These are phyloP conservation scores for Chrysogorgia sp. DNA, from an alignment of 92 coral and sea anemone species.

Conservation along the genomic window DNA sequence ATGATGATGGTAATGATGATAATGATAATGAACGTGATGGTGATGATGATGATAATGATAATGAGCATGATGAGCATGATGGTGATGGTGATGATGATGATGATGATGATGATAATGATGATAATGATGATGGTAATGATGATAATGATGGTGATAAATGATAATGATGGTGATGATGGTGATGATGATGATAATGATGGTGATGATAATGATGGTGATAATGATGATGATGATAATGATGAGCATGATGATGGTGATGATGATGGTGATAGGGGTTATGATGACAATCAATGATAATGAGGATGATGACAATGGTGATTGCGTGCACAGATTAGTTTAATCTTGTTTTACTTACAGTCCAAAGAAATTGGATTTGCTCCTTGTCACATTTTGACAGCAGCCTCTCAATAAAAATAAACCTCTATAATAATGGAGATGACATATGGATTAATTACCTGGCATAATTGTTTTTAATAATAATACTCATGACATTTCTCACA, in stretches of 20 bases:
- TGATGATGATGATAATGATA: no score
- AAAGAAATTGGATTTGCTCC: conserved; percentile 85
- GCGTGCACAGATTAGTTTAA: not conserved
- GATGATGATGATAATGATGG: not conserved
- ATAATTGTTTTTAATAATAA: conserved; percentile 19
- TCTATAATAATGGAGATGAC: conserved; percentile 52
- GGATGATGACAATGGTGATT: not conserved
- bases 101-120: no score
- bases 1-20: not conserved
- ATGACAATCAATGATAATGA: no score
- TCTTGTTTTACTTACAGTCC: conserved; percentile 77
- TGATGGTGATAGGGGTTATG: no score
- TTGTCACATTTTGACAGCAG: conserved; percentile 87
- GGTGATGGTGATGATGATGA: no score
- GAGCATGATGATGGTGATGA: not conserved
- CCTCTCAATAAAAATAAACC: conserved; percentile 77
- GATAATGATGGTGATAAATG: no score
- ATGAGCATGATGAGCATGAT: no score
- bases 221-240: no score
- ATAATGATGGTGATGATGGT: no score
- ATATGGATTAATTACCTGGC: conserved; percentile 22
- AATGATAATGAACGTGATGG: no score
- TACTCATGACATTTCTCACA: not conserved
- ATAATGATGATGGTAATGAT: no score
- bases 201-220: no score